These are phyloP conservation scores for Panthera uncia DNA, from an alignment of 2,113 vertebrate genomes.

Conservation along the genomic window DNA sequence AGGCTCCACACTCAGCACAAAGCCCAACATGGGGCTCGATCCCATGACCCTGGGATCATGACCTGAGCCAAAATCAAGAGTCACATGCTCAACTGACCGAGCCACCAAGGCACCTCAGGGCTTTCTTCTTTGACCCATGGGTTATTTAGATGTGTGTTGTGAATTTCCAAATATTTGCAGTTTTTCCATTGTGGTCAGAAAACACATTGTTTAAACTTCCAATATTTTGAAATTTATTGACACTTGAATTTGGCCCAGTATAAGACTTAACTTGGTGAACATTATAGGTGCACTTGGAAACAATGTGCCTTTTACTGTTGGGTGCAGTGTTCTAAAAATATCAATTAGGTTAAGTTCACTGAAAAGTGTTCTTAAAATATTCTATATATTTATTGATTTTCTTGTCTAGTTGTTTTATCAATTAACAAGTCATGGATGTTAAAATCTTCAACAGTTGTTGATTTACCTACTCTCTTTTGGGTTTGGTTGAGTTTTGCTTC, in stretches of 20 bases:
- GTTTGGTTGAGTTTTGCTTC: neutral
- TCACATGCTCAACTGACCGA: too few species aligned
- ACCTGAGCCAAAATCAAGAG: too few species aligned
- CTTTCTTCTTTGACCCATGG: neutral
- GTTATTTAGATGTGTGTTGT: neutral
- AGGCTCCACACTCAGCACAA: too few species aligned
- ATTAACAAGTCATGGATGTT: neutral
- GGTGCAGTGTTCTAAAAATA: neutral
- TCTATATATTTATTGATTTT: neutral
- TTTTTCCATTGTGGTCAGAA: neutral
- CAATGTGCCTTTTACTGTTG: neutral
- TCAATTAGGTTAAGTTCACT: neutral
- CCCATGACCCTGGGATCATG: too few species aligned
- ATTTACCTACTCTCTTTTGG: neutral
- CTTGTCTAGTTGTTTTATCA: neutral
- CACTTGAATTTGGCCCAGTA: neutral
- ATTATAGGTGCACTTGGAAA: neutral
- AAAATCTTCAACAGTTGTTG: neutral
- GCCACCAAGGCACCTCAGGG: too few species aligned
- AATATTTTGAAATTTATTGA: conserved; percentile 13
- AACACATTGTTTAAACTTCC: neutral
- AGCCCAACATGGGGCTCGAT: too few species aligned
- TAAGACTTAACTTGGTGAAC: neutral
- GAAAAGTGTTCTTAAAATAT: neutral
- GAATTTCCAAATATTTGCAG: neutral